Conservation (phyloP, 1,140 invertebrate genomes). For the Mya arenaria region DNA sequence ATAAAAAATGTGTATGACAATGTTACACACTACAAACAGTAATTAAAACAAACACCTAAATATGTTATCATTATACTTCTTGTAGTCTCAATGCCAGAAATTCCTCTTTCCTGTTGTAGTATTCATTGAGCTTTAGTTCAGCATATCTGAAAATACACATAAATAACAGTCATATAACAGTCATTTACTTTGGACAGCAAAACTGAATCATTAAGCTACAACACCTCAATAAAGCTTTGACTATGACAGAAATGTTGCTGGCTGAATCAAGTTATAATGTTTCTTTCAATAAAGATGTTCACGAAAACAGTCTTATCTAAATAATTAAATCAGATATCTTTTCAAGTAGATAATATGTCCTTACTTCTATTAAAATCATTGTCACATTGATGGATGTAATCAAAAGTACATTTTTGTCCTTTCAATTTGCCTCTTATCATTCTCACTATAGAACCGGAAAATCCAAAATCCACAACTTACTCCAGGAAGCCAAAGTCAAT, state of each 20-base stretch:
- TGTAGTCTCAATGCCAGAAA: slow-evolving; percentile 30
- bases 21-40: too few relatives aligned
- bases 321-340: too few relatives aligned
- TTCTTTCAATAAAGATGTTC: background rate
- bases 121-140: slow-evolving; percentile 26
- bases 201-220: background rate
- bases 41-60: too few relatives aligned
- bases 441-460: too few relatives aligned
- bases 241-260: background rate
- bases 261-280: background rate
- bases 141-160: slow-evolving; percentile 32
- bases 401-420: too few relatives aligned
- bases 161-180: background rate
- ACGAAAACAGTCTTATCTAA: too few relatives aligned
- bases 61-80: too few relatives aligned
- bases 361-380: too few relatives aligned
- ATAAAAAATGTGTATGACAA: too few relatives aligned
- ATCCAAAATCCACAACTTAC: slow-evolving; percentile 7
- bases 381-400: too few relatives aligned
- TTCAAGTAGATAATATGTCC: too few relatives aligned
- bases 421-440: too few relatives aligned
- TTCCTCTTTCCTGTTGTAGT: slow-evolving; percentile 37
- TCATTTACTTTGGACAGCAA: background rate
- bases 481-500: slow-evolving; percentile 51
- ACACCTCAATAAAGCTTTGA: background rate